These are phyloP conservation scores for Phrynosoma blainvillii DNA, from an alignment of 2,113 vertebrate genomes.

Conservation along the genomic window DNA sequence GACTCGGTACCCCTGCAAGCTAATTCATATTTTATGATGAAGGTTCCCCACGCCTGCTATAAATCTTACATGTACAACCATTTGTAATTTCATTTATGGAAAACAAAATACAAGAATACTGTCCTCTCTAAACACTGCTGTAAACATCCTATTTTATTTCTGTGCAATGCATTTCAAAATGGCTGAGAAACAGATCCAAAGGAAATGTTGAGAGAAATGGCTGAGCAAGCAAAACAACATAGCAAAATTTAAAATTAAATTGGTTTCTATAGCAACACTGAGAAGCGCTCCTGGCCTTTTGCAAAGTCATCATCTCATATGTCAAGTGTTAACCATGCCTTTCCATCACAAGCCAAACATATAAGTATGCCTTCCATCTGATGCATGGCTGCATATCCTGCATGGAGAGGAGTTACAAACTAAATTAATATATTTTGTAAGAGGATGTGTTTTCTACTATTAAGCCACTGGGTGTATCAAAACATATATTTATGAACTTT, in stretches of 20 bases:
- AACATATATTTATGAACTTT: not conserved
- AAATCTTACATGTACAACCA: not conserved
- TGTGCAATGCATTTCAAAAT: conserved; percentile 12
- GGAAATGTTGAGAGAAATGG: not conserved
- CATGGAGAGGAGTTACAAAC: not conserved
- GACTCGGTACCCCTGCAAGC: too few species aligned
- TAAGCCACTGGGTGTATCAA: not conserved
- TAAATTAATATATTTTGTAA: not conserved
- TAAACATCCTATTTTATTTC: not conserved
- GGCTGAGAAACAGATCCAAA: not conserved
- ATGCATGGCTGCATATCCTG: not conserved
- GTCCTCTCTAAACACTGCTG: not conserved
- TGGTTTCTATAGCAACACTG: not conserved
- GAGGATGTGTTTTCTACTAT: not conserved
- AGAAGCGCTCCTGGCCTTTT: not conserved
- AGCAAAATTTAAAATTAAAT: conserved; percentile 13
- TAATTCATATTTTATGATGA: too few species aligned
- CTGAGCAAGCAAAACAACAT: conserved; percentile 9
- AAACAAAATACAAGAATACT: not conserved
- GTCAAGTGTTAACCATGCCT: not conserved
- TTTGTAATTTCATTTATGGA: not conserved
- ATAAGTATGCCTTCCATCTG: not conserved
- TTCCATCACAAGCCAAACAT: not conserved
- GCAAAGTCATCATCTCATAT: conserved; percentile 4
- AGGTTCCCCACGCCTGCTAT: not conserved